Base-by-base conservation (phyloP, 2,113 vertebrate genomes). In the Syngnathoides biaculeatus region DNA sequence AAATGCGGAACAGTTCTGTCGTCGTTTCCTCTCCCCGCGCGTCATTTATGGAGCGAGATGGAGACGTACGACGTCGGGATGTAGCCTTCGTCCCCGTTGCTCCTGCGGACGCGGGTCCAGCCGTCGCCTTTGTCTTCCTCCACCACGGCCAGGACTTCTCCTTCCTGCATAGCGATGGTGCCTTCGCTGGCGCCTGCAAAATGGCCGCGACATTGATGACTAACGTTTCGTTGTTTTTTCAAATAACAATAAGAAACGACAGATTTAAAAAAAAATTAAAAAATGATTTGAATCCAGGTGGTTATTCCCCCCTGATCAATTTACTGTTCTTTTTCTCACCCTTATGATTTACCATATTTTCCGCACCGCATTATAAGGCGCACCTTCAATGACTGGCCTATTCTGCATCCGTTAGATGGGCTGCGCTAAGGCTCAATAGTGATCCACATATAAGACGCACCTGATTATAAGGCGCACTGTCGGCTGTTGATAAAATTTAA, bases 71-170 rank as follows among this genome's bases (percentile, higher is more conserved):
- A 95, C 13, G 95, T 95, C 50, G 95, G 95, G 61, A 95, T 94
- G 27, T 96, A 96, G 73, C 95, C 95, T 74, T 96, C 95, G 0
- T 92, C 94, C 0, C 94, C 94, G 50, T 95, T 93, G 86, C 69
- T 90, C 74, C 93, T 81, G 14, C 94, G 88, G 35, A 96, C 94
- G 0, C 95, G 90, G 4, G 95, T 95, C 95, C 95, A 96, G 35
- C 95, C 95, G 0, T 96, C 95, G 0, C 95, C 95, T 68, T 95
- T 95, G 84, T 96, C 95, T 64, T 94, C 94, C 75, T 96, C 94
- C 65, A 96, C 93, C 64, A 96, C 87, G 9, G 90, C 87, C 53
- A 96, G 90, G 14, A 92, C 89, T 63, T 96, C 94, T 0, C 94
- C 94, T 75, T 96, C 94, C 8, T 91, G 86, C 94, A 96, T 95